Conservation (phyloP, 2,888 invertebrate genomes). For the Folsomia candida region DNA sequence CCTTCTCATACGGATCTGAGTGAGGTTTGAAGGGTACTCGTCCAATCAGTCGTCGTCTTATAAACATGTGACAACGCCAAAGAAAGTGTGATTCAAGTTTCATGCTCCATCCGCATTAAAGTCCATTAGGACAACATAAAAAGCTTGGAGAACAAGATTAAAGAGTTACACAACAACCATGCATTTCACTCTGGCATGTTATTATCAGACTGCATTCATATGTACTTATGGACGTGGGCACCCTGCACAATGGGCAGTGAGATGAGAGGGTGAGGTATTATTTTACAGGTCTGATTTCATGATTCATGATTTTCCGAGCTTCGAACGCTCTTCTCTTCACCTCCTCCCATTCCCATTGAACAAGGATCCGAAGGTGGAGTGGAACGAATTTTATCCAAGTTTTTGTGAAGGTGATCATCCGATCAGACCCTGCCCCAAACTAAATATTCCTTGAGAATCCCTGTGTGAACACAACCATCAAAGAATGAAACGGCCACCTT, state of each 20-base stretch:
- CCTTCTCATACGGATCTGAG: neutral
- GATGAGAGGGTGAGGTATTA: neutral
- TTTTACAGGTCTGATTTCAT: neutral
- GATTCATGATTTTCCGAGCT: neutral
- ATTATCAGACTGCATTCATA: neutral
- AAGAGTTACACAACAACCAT: neutral
- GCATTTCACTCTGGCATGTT: neutral
- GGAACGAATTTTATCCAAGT: neutral
- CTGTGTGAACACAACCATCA: conserved; percentile 8
- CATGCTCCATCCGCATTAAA: neutral
- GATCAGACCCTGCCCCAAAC: conserved; percentile 27
- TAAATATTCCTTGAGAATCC: conserved; percentile 13
- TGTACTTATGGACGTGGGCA: neutral
- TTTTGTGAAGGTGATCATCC: conserved; percentile 11
- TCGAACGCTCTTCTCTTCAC: conserved; percentile 8
- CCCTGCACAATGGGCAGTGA: neutral
- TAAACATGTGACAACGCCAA: too few species aligned
- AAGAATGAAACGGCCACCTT: neutral
- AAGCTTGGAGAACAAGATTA: neutral
- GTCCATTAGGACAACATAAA: neutral
- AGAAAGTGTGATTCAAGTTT: neutral
- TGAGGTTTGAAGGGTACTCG: neutral
- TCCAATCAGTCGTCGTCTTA: neutral
- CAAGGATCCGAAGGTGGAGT: conserved; percentile 2
- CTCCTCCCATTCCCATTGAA: conserved; percentile 9